A percentile compares a stretch with the other conserved stretches of the same genome.
These are phyloP conservation scores for Caiman crocodilus DNA, from an alignment of 2,797 vertebrate species.

Conservation along the genomic window DNA sequence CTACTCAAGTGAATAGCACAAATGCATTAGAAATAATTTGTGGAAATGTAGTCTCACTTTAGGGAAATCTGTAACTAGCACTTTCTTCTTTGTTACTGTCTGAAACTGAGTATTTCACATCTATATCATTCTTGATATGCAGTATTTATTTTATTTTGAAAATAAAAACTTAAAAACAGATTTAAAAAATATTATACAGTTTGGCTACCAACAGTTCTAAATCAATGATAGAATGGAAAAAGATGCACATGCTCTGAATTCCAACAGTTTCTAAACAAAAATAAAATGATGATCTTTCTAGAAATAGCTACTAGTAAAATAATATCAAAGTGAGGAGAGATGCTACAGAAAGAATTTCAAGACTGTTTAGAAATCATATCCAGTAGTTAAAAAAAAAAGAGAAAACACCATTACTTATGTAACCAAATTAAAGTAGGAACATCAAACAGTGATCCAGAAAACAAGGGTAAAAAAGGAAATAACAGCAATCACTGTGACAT, in stretches of 20 bases:
- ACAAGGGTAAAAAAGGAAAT: constrained; percentile 5
- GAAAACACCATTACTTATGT: constrained; percentile 66
- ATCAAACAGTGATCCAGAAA: constrained; percentile 39
- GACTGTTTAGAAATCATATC: constrained; percentile 54
- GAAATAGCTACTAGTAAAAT: constrained; percentile 29
- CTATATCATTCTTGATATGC: constrained; percentile 9
- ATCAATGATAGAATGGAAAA: constrained; percentile 61
- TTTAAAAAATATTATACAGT: constrained; percentile 40
- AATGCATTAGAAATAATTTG: background rate
- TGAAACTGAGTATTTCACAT: constrained; percentile 29
- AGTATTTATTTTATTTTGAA: constrained; percentile 53
- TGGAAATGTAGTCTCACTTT: constrained; percentile 46
- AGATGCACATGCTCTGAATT: constrained; percentile 42
- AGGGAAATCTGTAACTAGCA: constrained; percentile 34
- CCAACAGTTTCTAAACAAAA: constrained; percentile 41
- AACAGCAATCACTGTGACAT: constrained; percentile 17
- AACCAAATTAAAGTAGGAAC: constrained; percentile 12
- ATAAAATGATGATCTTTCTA: constrained; percentile 45
- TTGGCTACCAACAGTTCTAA: constrained; percentile 60
- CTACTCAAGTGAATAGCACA: background rate
- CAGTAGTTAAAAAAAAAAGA: constrained; percentile 67
- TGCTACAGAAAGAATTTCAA: constrained; percentile 41
- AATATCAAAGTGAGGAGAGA: constrained; percentile 19
- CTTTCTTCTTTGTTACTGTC: constrained; percentile 24
- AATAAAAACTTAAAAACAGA: constrained; percentile 42